These are phyloP conservation scores for Pristionchus fissidentatus DNA, from an alignment of 2,888 invertebrate species.

Conservation along the genomic window DNA sequence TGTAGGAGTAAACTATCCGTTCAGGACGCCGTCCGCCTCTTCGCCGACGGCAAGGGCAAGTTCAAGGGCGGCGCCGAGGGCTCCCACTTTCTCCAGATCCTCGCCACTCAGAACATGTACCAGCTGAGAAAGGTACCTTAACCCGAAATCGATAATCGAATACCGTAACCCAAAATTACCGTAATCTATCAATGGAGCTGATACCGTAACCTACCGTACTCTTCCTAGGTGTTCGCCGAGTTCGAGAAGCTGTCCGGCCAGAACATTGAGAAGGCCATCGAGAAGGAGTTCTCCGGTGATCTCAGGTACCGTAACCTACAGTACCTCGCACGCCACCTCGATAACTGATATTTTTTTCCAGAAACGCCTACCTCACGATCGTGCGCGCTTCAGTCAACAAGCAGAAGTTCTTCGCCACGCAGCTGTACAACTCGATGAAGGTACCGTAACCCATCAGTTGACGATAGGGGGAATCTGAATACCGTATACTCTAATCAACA, in stretches of 20 bases:
- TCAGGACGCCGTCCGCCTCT: conserved; percentile 66
- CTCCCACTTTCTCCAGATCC: conserved; percentile 62
- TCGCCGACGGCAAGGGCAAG: conserved; percentile 67
- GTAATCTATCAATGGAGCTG: neutral
- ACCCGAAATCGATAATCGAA: conserved; percentile 67
- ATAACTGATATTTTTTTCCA: neutral
- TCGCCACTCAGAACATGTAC: conserved; percentile 67
- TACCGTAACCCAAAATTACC: neutral
- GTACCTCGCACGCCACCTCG: conserved; percentile 41
- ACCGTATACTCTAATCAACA: neutral
- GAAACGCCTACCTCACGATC: conserved; percentile 61
- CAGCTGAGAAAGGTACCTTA: conserved; percentile 66
- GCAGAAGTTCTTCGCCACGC: conserved; percentile 71
- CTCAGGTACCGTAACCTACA: conserved; percentile 14
- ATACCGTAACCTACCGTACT: neutral
- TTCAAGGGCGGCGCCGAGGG: conserved; percentile 57
- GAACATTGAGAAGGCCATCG: conserved; percentile 74
- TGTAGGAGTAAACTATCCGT: conserved; percentile 39
- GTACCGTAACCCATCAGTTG: conserved; percentile 49
- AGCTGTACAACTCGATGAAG: conserved; percentile 71
- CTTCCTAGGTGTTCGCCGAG: conserved; percentile 65
- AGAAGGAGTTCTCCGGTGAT: conserved; percentile 73
- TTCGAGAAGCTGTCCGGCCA: conserved; percentile 71
- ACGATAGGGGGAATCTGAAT: neutral
- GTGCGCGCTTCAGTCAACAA: conserved; percentile 58